Evolutionary conservation across 1,140 invertebrate species (phyloP).

Genomic region (Dinoponera quadriceps): DNA sequence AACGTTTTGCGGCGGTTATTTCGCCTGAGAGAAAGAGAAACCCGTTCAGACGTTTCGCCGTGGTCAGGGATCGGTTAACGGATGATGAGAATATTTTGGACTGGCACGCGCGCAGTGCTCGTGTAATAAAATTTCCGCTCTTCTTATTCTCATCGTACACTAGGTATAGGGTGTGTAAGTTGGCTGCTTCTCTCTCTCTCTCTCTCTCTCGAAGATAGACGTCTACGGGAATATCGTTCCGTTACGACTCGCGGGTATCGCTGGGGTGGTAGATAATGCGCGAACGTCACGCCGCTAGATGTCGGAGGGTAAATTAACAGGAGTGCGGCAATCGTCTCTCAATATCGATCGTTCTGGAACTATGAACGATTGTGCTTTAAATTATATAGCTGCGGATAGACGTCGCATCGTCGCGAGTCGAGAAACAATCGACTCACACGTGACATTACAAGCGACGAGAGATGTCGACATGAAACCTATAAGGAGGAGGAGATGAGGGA

Average conservation of each 20-base stretch:
- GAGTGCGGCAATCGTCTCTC: background rate
- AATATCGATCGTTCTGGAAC: background rate
- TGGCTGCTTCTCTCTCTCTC: constrained; percentile 4
- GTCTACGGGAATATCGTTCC: constrained; percentile 3
- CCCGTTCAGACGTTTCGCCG: background rate
- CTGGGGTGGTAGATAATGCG: background rate
- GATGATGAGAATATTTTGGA: constrained; percentile 30
- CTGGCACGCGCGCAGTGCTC: background rate
- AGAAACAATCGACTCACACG: no score
- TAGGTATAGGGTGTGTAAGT: no score
- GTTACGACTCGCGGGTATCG: constrained; percentile 11
- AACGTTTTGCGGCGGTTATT: constrained; percentile 41
- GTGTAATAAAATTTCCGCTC: constrained; percentile 18
- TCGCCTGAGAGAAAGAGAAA: background rate
- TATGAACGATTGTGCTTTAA: no score
- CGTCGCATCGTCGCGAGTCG: no score
- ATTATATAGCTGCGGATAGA: no score
- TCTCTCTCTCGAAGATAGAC: background rate
- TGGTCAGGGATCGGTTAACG: constrained; percentile 38
- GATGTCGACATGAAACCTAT: no score
- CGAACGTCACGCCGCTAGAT: background rate
- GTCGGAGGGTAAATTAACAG: background rate
- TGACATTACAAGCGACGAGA: no score
- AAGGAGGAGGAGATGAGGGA: no score
- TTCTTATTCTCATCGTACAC: constrained; percentile 1